Evolutionary conservation across 2,797 vertebrate species (phyloP).

Genomic region (Myripristis jacobus): DNA sequence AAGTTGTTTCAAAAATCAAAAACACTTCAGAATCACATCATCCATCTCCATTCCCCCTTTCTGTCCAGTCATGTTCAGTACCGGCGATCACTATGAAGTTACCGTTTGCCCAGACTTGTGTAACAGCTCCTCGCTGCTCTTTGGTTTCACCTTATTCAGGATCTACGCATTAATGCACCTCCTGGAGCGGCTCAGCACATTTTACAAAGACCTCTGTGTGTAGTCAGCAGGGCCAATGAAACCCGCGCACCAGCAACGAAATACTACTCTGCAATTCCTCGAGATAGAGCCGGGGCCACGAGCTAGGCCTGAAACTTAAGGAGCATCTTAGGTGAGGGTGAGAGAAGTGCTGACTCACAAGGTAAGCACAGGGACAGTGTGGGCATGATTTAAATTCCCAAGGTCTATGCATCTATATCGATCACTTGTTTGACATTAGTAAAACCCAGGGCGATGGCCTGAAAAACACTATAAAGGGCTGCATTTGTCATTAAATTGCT

Average conservation of each 20-base stretch:
- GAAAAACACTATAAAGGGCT: neutral
- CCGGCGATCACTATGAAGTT: slow-evolving; percentile 33
- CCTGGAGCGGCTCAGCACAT: slow-evolving; percentile 55
- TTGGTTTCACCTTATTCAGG: slow-evolving; percentile 69
- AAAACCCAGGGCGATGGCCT: neutral
- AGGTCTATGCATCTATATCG: slow-evolving; percentile 9
- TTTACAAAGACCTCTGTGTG: slow-evolving; percentile 73
- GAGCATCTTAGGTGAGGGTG: slow-evolving; percentile 45
- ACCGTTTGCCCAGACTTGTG: slow-evolving; percentile 34
- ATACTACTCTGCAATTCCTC: slow-evolving; percentile 48
- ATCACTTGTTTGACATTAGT: slow-evolving; percentile 8
- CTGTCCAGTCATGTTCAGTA: slow-evolving; percentile 54
- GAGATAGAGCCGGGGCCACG: slow-evolving; percentile 14
- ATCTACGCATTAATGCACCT: slow-evolving; percentile 65
- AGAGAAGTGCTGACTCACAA: slow-evolving; percentile 53
- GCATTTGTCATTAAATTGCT: neutral
- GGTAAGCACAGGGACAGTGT: slow-evolving; percentile 40
- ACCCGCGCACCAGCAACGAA: slow-evolving; percentile 54
- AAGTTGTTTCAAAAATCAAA: neutral
- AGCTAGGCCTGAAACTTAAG: slow-evolving; percentile 43
- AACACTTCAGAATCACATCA: slow-evolving; percentile 14
- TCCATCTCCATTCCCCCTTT: slow-evolving; percentile 42
- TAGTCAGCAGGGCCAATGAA: slow-evolving; percentile 44
- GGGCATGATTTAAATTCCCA: slow-evolving; percentile 43
- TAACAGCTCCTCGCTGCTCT: slow-evolving; percentile 49